Base-by-base conservation (phyloP, 2,113 vertebrate species). In the Silurus meridionalis region DNA sequence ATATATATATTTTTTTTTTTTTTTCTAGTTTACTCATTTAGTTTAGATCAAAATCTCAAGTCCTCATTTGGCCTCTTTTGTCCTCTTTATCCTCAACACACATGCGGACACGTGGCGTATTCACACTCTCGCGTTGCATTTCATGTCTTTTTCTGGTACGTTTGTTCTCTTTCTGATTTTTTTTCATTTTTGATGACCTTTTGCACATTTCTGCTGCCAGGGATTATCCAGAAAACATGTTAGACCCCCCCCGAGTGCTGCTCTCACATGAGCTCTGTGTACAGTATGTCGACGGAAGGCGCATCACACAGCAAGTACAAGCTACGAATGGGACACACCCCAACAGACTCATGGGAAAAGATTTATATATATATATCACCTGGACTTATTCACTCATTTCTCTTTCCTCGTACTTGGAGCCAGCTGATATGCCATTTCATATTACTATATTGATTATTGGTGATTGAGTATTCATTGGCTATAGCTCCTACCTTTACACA, bases 141-240 rank as follows among this genome's bases (percentile, higher is more conserved):
- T 90, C 60, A 87, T 92, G 69, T 91, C 93, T 93, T 87, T 82
- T 87, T 94, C 10, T 72, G 58, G 37, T 37, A 37, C 37, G 37
- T 37, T 37, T 37, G 37, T 37, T 78, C 50, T 87, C 7, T 86
- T 55, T 78, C 83, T 84, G 78, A 37, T 37, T 57, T 92, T 50
- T 14, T 6, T 83, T 66, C 72, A 25, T 71, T 23, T 90, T 93
- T 94, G 95, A 97, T 92, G 89, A 93, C 57, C 95, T 93, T 81
- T 95, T 95, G 95, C 96, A 96, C 97, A 96, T 98, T 92, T 95
- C 95, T 97, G 95, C 96, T 97, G 96, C 97, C 97, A 98, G 97
- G 97, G 96, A 96, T 96, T 96, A 95, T 97, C 97, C 97, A 96
- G 95, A 97, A 97, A 96, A 96, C 93, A 94, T 98, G 96, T 97